Conservation (phyloP, 2,113 vertebrate genomes). For the Cyprinus carpio region DNA sequence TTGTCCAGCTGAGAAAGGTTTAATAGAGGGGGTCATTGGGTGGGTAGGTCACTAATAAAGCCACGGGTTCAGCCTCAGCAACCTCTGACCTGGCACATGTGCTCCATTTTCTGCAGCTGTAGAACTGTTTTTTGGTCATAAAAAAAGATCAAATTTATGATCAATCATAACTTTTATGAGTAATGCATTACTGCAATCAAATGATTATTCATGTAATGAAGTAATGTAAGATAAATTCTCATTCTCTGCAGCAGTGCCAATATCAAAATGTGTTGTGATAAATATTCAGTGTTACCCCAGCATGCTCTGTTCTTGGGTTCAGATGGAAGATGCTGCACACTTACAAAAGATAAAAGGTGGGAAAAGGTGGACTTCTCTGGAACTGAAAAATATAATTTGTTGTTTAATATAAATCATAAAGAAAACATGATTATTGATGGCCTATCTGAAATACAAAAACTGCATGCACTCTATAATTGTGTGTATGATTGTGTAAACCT, state of each 20-base stretch:
- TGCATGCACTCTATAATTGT: neutral
- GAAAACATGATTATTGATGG: neutral
- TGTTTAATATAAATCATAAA: neutral
- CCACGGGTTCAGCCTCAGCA: slow-evolving; percentile 2
- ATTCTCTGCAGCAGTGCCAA: neutral
- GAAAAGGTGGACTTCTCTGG: neutral
- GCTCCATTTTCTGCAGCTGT: slow-evolving; percentile 29
- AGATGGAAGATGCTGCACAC: neutral
- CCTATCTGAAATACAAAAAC: neutral
- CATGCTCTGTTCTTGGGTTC: neutral
- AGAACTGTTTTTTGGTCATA: neutral
- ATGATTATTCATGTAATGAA: neutral
- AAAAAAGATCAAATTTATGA: neutral
- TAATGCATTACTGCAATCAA: neutral
- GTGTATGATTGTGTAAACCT: no score
- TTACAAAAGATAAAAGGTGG: neutral
- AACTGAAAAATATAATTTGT: neutral
- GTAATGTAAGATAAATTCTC: neutral
- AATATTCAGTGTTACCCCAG: neutral
- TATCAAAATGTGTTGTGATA: neutral
- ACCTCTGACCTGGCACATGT: slow-evolving; percentile 37
- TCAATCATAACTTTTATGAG: neutral
- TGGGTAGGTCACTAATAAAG: slow-evolving; percentile 30
- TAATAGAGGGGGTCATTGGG: slow-evolving; percentile 35
- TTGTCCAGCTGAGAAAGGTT: slow-evolving; percentile 37